Base-by-base conservation (phyloP, 2,797 vertebrate genomes). In the Sebastes trivittatus region DNA sequence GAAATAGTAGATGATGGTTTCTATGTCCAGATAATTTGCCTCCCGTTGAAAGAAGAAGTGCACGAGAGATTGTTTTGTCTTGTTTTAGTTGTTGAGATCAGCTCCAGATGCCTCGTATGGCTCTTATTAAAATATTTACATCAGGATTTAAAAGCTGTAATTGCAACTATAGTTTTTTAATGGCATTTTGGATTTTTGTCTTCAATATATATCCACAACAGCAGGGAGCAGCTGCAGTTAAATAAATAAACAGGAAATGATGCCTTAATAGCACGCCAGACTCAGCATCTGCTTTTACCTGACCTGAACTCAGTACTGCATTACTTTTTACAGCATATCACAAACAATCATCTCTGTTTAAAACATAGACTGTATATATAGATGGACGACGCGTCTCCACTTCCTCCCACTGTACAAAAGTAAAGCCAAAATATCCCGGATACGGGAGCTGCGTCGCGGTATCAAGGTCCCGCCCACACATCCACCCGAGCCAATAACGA, bases 161-260 rank as follows among this genome's bases (percentile, higher is more conserved):
- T 63, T 69, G 23, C 75, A 72, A 23, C 30, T 61, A 60, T 64
- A 71, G 49, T 64, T 81, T 86, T 86, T 83, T 49, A 55, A 46
- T 61, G 61, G 23, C 23, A 20, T 69, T 69, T 56, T 71, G 68
- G 61, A 20, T 25, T 20, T 42, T 72, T 75, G 34, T 60, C 13
- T 46, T n/a, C 11, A 30, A 54, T 62, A 60, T 85, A 71, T 71
- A 72, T 38, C 60, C 11, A 27, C 67, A 58, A 11, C 80, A 75
- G 42, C 46, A 38, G 52, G 75, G n/a, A 81, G 80, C 38, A 2
- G 2, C 52, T 68, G 13, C 29, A 65, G 2, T 58, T 59, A 82
- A 68, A 72, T 65, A 8, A 30, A 56, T 61, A 34, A 8, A 23
- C 56, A 58, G 49, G 42, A 78, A 82, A 78, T 49, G 22, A 78